phyloP scores from a whole-genome alignment of 53 echinoderm and acorn worm species.

The Luidia sarsii region DNA sequence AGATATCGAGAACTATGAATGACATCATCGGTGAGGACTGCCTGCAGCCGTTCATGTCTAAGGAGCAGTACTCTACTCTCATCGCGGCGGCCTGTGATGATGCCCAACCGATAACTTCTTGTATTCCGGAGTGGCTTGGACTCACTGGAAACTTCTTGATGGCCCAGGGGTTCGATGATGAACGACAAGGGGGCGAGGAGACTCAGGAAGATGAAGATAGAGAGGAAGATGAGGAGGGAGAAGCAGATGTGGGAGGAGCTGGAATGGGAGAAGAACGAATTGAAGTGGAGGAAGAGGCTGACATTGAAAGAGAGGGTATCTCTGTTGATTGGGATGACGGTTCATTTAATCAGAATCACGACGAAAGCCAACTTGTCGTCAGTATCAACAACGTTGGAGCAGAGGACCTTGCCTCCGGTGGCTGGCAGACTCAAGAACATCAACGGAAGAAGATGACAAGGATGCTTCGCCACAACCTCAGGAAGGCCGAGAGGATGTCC shows the following conservation, averaged over 20 bases:
- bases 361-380: conserved; percentile 29
- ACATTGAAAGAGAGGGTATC: conserved; percentile 64
- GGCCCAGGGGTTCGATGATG: conserved; percentile 1
- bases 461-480: background rate
- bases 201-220: conserved; percentile 13
- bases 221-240: conserved; percentile 58
- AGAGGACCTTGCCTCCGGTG: conserved; percentile 1
- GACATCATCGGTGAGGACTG: conserved; percentile 66
- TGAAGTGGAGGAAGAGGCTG: conserved; percentile 72
- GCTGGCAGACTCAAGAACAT: background rate
- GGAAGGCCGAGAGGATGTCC: conserved; percentile 46
- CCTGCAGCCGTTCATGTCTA: conserved; percentile 62
- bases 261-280: no score
- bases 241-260: no score
- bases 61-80: conserved; percentile 62
- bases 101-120: no score
- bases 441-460: background rate
- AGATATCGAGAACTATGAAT: conserved; percentile 52
- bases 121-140: conserved; percentile 45
- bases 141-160: conserved; percentile 36
- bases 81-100: no score
- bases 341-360: conserved; percentile 19
- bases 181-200: conserved; percentile 33
- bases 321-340: no score
- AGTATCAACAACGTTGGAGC: conserved; percentile 30